Conservation (phyloP, 2,113 vertebrate species). For the Leptobrachium ailaonicum region DNA sequence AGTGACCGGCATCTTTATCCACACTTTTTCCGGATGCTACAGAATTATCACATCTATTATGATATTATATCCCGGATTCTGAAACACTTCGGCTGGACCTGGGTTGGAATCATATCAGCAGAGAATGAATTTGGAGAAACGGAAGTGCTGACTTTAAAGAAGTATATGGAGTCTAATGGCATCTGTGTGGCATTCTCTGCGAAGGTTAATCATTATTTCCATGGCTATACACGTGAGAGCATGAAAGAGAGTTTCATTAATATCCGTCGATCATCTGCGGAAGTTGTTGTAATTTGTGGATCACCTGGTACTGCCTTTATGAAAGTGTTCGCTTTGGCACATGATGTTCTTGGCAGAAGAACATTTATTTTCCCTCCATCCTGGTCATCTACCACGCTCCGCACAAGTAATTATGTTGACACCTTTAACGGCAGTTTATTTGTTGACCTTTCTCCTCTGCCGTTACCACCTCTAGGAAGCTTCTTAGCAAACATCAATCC, state of each 20-base stretch:
- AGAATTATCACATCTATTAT: background rate
- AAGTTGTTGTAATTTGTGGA: background rate
- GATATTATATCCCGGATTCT: background rate
- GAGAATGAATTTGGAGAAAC: background rate
- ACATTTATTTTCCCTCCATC: constrained; percentile 19
- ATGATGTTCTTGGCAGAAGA: background rate
- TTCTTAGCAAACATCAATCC: too few relatives aligned
- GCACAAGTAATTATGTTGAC: too few relatives aligned
- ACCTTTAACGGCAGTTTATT: too few relatives aligned
- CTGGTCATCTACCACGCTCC: too few relatives aligned
- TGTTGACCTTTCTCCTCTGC: too few relatives aligned
- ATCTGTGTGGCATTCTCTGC: background rate
- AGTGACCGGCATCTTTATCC: background rate
- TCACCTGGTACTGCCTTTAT: background rate
- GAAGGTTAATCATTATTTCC: background rate
- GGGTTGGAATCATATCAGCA: background rate
- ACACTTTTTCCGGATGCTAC: background rate
- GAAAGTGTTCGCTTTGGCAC: background rate
- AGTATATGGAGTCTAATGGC: background rate
- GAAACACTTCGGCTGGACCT: background rate
- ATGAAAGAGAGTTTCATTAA: background rate
- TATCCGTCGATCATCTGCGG: background rate
- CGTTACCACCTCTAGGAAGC: too few relatives aligned
- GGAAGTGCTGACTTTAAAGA: background rate
- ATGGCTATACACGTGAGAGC: background rate